Evolutionary conservation across 2,888 invertebrate genomes (phyloP).

Genomic region (Plemyria rubiginata): DNA sequence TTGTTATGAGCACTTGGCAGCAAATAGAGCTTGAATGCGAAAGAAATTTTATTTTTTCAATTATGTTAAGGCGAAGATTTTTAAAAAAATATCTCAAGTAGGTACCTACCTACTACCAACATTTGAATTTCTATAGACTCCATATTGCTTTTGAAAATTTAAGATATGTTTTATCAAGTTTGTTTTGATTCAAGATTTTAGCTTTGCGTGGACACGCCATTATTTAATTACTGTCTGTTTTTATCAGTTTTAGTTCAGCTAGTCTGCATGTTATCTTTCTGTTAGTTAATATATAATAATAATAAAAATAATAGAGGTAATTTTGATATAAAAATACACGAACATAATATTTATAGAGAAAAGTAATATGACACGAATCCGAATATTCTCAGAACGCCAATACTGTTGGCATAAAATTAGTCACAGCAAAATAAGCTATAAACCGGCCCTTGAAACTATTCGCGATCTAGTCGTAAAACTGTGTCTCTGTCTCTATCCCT

Average conservation of each 20-base stretch:
- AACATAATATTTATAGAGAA: constrained; percentile 29
- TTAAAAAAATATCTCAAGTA: too few relatives aligned
- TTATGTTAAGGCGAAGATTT: too few relatives aligned
- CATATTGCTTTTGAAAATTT: too few relatives aligned
- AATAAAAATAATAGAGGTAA: not conserved
- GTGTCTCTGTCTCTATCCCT: constrained; percentile 52
- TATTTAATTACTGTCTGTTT: too few relatives aligned
- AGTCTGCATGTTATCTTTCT: not conserved
- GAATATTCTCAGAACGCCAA: constrained; percentile 60
- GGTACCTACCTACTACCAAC: too few relatives aligned
- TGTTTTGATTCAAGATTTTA: too few relatives aligned
- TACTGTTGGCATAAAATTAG: constrained; percentile 75
- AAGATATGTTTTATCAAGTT: too few relatives aligned
- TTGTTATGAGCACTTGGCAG: too few relatives aligned
- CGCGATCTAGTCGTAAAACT: constrained; percentile 75
- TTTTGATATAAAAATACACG: constrained; percentile 3
- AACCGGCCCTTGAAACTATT: constrained; percentile 70
- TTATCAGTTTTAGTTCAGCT: not conserved
- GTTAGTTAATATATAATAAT: not conserved
- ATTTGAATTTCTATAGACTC: too few relatives aligned
- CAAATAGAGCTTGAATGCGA: too few relatives aligned
- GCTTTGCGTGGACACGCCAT: too few relatives aligned
- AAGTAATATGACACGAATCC: constrained; percentile 45
- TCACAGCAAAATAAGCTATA: constrained; percentile 79
- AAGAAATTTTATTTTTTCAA: too few relatives aligned